Percentiles rank a stretch among this genome's conserved stretches.
Conservation (phyloP, 2,888 invertebrate species). For the Polymixis flavicincta region DNA sequence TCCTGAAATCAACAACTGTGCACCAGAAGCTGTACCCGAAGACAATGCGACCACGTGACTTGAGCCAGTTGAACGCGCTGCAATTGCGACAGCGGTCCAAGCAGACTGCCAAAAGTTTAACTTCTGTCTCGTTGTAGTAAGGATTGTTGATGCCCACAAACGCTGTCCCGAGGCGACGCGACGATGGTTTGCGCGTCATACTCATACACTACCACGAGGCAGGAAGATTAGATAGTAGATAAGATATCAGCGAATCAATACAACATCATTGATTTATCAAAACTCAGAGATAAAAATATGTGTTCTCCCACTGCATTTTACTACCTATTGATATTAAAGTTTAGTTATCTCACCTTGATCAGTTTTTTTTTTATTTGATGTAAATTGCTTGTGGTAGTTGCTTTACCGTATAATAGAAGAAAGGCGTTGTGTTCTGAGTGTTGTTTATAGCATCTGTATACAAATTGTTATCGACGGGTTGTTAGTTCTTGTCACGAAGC, state of each 20-base stretch:
- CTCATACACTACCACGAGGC: slow-evolving; percentile 89
- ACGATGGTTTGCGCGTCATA: slow-evolving; percentile 87
- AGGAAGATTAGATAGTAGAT: slow-evolving; percentile 10
- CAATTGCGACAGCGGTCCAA: slow-evolving; percentile 89
- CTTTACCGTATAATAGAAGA: slow-evolving; percentile 85
- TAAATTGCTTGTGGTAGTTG: neutral
- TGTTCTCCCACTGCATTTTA: neutral
- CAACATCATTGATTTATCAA: slow-evolving; percentile 11
- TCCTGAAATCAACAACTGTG: slow-evolving; percentile 89
- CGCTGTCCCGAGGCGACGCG: slow-evolving; percentile 89
- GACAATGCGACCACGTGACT: slow-evolving; percentile 85
- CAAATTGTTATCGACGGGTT: slow-evolving; percentile 83
- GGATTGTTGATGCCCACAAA: slow-evolving; percentile 92
- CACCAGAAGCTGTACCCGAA: slow-evolving; percentile 92
- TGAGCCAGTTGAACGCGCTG: slow-evolving; percentile 90
- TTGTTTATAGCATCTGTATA: slow-evolving; percentile 78
- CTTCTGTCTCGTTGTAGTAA: slow-evolving; percentile 83
- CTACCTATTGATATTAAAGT: slow-evolving; percentile 3
- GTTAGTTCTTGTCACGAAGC: slow-evolving; percentile 85
- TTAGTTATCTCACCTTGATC: neutral
- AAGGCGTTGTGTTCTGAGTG: slow-evolving; percentile 82
- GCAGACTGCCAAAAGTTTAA: slow-evolving; percentile 86
- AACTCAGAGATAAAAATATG: neutral
- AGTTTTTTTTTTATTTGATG: neutral
- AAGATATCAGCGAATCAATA: slow-evolving; percentile 1